These are phyloP conservation scores for Anguilla rostrata DNA, from an alignment of 2,113 vertebrate genomes.

Conservation along the genomic window DNA sequence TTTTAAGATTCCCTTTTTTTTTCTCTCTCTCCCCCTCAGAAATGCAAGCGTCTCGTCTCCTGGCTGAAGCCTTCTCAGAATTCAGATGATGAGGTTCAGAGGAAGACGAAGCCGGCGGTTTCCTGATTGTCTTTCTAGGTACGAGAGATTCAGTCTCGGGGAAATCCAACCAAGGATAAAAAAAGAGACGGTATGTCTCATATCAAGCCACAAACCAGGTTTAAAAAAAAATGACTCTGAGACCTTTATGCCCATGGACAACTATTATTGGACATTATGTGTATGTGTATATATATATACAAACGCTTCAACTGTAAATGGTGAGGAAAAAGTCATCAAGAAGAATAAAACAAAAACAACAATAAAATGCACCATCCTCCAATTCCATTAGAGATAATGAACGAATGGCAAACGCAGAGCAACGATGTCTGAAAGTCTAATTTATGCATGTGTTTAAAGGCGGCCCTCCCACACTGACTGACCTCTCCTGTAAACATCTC, in stretches of 20 bases:
- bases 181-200: neutral
- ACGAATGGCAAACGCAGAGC: neutral
- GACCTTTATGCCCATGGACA: too few relatives aligned
- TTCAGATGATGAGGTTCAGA: neutral
- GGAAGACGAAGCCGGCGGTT: neutral
- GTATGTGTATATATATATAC: neutral
- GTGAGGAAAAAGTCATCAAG: neutral
- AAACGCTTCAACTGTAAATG: neutral
- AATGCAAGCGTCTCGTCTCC: neutral
- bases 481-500: conserved; percentile 12
- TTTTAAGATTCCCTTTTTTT: neutral
- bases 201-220: neutral
- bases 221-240: too few relatives aligned
- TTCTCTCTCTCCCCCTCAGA: neutral
- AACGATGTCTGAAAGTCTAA: neutral
- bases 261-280: too few relatives aligned
- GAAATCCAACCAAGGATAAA: neutral
- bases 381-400: neutral
- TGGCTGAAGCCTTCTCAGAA: neutral
- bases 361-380: neutral
- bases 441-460: conserved; percentile 9
- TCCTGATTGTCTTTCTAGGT: neutral
- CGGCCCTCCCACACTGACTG: conserved; percentile 2
- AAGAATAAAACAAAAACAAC: neutral
- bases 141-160: neutral